Evolutionary conservation across 2,113 vertebrate genomes (phyloP).

Genomic region (Rhinolophus sinicus): DNA sequence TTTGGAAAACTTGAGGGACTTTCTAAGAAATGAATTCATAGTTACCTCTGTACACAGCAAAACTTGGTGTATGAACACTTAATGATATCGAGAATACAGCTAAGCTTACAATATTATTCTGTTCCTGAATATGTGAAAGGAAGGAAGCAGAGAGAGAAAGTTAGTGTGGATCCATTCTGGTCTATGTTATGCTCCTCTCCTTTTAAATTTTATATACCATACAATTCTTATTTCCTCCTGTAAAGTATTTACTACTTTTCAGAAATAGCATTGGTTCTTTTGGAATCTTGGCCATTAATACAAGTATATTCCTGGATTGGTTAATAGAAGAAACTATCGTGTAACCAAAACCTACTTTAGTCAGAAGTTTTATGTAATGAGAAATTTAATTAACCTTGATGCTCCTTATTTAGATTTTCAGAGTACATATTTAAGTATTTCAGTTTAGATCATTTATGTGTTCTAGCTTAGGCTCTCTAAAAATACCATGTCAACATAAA

Average conservation of each 20-base stretch:
- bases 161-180: not conserved
- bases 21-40: not conserved
- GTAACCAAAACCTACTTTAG: not conserved
- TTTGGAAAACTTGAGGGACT: not conserved
- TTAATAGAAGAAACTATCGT: not conserved
- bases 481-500: not conserved
- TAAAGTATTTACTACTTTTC: not conserved
- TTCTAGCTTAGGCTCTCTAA: not conserved
- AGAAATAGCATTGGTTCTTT: not conserved
- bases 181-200: not conserved
- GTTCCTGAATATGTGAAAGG: not conserved
- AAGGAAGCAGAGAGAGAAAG: not conserved
- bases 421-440: not conserved
- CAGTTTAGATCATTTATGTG: not conserved
- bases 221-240: not conserved
- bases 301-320: not conserved
- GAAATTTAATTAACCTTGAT: not conserved
- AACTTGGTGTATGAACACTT: not conserved
- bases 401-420: not conserved
- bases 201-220: not conserved
- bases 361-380: not conserved
- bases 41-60: not conserved
- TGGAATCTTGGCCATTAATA: not conserved
- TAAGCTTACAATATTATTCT: not conserved
- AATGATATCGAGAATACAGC: not conserved